Percentiles rank a stretch among this genome's conserved stretches.
Evolutionary conservation across 64 coral and sea anemone species (phyloP).

Genomic region (Montipora efflorescens): DNA sequence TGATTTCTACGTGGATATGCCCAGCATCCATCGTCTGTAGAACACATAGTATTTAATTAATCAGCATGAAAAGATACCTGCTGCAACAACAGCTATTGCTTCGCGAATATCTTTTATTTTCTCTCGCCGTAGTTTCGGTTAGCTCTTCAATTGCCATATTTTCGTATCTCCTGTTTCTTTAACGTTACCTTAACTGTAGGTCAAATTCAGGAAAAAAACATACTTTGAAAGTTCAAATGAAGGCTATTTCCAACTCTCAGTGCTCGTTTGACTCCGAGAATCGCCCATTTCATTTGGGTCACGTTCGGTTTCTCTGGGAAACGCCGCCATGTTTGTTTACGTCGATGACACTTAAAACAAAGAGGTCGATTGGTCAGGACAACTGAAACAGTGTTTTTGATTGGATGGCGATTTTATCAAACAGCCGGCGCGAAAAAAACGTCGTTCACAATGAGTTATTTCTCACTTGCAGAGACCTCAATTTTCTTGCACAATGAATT

Average conservation of each 20-base stretch:
- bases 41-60: conserved; percentile 15
- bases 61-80: not conserved
- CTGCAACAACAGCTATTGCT: not conserved
- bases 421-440: conserved; percentile 48
- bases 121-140: not conserved
- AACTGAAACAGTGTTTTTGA: not conserved
- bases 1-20: conserved; percentile 32
- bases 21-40: conserved; percentile 37
- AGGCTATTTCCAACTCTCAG: not conserved
- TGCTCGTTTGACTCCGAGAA: not conserved
- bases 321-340: conserved; percentile 53
- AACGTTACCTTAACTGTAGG: too few species aligned
- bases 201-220: not conserved
- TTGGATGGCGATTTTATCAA: conserved; percentile 43
- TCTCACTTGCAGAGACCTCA: not conserved
- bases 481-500: too few species aligned
- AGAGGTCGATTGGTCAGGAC: not conserved
- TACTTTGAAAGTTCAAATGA: not conserved
- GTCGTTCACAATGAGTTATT: too few species aligned
- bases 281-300: not conserved
- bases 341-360: not conserved
- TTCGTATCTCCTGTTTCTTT: not conserved
- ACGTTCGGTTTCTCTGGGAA: conserved; percentile 37
- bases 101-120: not conserved
- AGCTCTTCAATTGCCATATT: conserved; percentile 10